These are phyloP conservation scores for Furnarius figulus DNA, from an alignment of 2,113 vertebrate genomes.

Conservation along the genomic window DNA sequence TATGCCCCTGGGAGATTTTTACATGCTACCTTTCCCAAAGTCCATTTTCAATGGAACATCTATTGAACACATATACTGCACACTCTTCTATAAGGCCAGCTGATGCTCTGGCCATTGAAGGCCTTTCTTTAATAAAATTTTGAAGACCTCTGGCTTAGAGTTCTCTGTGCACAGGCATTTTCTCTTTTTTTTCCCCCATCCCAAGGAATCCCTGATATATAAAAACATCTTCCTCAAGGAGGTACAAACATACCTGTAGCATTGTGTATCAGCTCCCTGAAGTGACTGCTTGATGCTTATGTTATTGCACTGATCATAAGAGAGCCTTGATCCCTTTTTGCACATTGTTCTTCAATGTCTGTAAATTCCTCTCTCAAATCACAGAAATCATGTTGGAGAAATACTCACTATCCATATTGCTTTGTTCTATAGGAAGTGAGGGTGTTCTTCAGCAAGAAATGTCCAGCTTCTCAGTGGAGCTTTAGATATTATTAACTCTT, in stretches of 20 bases:
- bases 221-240: background rate
- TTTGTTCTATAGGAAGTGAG: background rate
- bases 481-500: background rate
- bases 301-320: background rate
- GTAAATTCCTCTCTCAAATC: background rate
- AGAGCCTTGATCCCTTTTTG: background rate
- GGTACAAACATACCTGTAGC: background rate
- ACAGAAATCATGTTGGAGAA: background rate
- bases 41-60: background rate
- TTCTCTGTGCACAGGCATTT: background rate
- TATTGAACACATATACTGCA: background rate
- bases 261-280: background rate
- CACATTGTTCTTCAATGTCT: background rate
- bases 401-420: background rate
- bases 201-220: background rate
- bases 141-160: background rate
- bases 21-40: background rate
- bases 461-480: background rate
- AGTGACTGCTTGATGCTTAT: background rate
- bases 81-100: background rate
- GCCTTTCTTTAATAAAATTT: background rate
- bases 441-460: background rate
- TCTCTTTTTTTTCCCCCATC: fast-evolving
- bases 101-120: background rate
- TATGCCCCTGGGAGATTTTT: background rate